Evolutionary conservation across 2,888 invertebrate genomes (phyloP), one percentile per base, ranked within the genome.

Genomic region (Pantelozetes paolii): DNA sequence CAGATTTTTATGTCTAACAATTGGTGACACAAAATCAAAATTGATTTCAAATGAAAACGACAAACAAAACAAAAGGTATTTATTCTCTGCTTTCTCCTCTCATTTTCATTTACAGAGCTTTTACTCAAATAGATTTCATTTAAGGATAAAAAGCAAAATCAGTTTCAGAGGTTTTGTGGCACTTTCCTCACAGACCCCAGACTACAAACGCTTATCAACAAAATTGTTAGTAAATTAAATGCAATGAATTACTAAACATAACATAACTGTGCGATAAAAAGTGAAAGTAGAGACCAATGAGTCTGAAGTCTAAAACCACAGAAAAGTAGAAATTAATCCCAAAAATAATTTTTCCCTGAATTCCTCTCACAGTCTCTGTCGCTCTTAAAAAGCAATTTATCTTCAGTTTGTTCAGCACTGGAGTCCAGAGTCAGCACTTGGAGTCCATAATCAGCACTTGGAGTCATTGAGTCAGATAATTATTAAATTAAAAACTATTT

Each of bases 231-330:
- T 50, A 50, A 50, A 50, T 50, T 50, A 50, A 50, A 50, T 50
- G 50, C 50, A 50, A 20, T 50, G 50, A n/a, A 50, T 50, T n/a
- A 20, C 50, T 50, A 50, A 20, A 50, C 50, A 50, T 45, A 45
- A 45, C 36, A 36, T 9, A 36, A 36, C 36, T 36, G 36, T 36
- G 45, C 45, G 45, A 45, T 18, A 11, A 45, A 45, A 15, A 45
- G 45, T 15, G 45, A 45, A 15, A 45, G 45, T 36, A 45, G 15
- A 45, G 45, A 6, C 18, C 6, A 36, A 36, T 36, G 36, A 36
- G 36, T 36, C 6, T 9, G n/a, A n/a, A n/a, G n/a, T n/a, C n/a
- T n/a, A n/a, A 36, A 36, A 36, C 36, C 36, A 36, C 36, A 36
- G 6, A 36, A 36, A 36, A n/a, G n/a, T n/a, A n/a, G n/a, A 36